Evolutionary conservation across 2,888 invertebrate species (phyloP).

Genomic region (Drosophila emarginata): DNA sequence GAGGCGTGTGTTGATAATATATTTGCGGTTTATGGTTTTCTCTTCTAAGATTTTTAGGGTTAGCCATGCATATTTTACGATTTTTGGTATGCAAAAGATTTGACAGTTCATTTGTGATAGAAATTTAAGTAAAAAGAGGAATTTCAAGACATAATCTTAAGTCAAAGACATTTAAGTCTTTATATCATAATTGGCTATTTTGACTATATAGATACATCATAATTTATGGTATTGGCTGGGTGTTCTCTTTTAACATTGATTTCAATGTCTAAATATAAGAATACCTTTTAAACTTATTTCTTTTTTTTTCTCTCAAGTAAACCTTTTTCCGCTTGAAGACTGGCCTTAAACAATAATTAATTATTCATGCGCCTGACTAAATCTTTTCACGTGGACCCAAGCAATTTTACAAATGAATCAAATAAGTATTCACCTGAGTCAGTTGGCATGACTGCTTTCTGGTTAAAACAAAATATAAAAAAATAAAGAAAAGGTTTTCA

Average conservation of each 20-base stretch:
- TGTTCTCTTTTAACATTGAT: not conserved
- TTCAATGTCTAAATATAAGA: slow-evolving; percentile 5
- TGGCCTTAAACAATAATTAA: slow-evolving; percentile 29
- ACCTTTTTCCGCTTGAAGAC: slow-evolving; percentile 23
- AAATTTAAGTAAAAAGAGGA: not conserved
- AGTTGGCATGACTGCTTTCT: not conserved
- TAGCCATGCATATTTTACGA: too few species aligned
- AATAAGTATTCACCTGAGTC: slow-evolving; percentile 26
- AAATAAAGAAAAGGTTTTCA: slow-evolving; percentile 13
- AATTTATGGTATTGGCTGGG: too few species aligned
- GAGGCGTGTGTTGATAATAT: slow-evolving; percentile 25
- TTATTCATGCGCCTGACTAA: slow-evolving; percentile 27
- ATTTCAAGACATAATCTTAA: not conserved
- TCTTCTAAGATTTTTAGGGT: not conserved
- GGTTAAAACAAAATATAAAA: not conserved
- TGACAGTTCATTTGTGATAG: too few species aligned
- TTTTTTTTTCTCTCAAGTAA: not conserved
- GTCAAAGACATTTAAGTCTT: too few species aligned
- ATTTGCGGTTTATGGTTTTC: not conserved
- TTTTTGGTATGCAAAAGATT: too few species aligned
- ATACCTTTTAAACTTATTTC: not conserved
- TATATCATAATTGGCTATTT: too few species aligned
- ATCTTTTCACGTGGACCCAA: slow-evolving; percentile 19
- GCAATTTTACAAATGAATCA: slow-evolving; percentile 31
- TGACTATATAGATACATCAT: too few species aligned